A percentile compares a stretch with the other conserved stretches of the same genome.
phyloP scores from a whole-genome alignment of 1,140 invertebrate genomes.

The Calliphora vicina region DNA sequence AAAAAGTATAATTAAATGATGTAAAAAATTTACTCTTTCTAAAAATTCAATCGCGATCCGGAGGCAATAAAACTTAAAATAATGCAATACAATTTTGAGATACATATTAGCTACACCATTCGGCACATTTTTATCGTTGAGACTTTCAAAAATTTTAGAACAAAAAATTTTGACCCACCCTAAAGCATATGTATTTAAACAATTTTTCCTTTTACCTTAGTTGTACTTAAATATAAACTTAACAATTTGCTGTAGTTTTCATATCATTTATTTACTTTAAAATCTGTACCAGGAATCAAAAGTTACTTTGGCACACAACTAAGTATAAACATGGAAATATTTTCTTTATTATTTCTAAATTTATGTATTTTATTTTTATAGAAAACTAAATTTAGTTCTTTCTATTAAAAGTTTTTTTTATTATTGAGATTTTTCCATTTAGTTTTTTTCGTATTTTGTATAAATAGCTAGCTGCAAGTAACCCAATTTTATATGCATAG shows the following conservation, averaged over 20 bases:
- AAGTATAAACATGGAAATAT: background rate
- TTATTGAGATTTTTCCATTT: slow-evolving; percentile 1
- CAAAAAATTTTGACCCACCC: no score
- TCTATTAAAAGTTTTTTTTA: slow-evolving; percentile 9
- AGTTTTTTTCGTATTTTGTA: background rate
- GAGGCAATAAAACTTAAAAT: no score
- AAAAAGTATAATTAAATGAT: no score
- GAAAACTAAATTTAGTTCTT: background rate
- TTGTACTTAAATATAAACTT: background rate
- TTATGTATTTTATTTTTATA: background rate
- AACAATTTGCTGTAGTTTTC: background rate
- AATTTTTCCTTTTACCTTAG: background rate
- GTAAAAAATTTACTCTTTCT: no score
- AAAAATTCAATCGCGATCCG: no score
- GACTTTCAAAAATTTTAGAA: background rate
- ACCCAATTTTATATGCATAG: slow-evolving; percentile 28
- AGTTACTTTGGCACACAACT: background rate
- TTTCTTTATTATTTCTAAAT: background rate
- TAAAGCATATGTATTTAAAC: no score
- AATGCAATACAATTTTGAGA: no score
- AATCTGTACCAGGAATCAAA: background rate
- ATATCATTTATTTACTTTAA: background rate
- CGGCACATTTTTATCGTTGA: background rate
- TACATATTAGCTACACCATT: no score
- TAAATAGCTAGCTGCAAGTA: slow-evolving; percentile 28